Percentiles rank a stretch among this genome's conserved stretches.
These are phyloP conservation scores for Aplocera efformata DNA, from an alignment of 2,888 invertebrate genomes.

Conservation along the genomic window DNA sequence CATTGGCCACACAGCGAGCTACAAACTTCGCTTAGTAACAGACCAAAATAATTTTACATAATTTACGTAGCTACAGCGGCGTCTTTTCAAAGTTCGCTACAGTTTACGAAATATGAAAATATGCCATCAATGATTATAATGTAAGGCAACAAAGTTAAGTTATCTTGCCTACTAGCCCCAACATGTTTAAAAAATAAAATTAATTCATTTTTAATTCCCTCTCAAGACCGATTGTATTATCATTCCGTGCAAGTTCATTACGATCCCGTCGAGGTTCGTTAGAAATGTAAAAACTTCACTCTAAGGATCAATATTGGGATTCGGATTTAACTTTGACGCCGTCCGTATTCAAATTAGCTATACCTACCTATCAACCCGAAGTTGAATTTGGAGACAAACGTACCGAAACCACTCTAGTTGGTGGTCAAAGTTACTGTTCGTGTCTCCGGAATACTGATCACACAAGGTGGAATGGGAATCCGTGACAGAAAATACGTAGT, in stretches of 20 bases:
- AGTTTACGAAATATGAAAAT: no score
- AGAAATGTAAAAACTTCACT: slow-evolving; percentile 62
- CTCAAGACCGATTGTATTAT: not conserved
- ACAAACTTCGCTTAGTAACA: no score
- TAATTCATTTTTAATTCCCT: no score
- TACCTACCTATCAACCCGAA: slow-evolving; percentile 17
- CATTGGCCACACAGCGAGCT: no score
- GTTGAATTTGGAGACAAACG: slow-evolving; percentile 42
- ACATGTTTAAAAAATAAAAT: no score
- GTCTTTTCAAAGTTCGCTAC: no score
- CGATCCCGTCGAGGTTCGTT: slow-evolving; percentile 57
- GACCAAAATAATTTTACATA: no score
- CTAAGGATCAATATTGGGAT: slow-evolving; percentile 60
- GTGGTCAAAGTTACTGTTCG: slow-evolving; percentile 43
- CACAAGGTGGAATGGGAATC: slow-evolving; percentile 1
- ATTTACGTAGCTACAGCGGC: no score
- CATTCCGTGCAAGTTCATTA: slow-evolving; percentile 44
- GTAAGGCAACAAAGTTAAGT: no score
- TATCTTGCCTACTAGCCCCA: no score
- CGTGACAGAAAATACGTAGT: slow-evolving; percentile 6
- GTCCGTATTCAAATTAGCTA: slow-evolving; percentile 52
- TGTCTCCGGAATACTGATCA: slow-evolving; percentile 45
- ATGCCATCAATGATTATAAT: no score
- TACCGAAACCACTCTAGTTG: slow-evolving; percentile 39
- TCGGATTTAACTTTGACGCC: slow-evolving; percentile 57